Conservation (phyloP, 1,140 invertebrate genomes). For the Solen grandis region DNA sequence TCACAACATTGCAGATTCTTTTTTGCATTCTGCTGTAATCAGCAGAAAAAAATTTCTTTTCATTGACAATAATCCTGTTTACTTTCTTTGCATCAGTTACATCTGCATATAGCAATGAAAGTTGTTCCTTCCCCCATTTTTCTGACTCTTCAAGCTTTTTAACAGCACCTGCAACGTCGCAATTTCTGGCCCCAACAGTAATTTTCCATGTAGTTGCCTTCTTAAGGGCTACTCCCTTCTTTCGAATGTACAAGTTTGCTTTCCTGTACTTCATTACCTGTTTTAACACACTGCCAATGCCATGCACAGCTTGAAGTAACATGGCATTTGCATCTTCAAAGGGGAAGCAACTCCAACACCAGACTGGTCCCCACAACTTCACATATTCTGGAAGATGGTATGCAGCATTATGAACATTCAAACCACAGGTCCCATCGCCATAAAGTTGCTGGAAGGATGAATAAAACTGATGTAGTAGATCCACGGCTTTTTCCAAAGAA, state of each 20-base stretch:
- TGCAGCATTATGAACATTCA: slow-evolving; percentile 47
- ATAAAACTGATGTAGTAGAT: slow-evolving; percentile 48
- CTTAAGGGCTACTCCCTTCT: background rate
- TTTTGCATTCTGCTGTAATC: slow-evolving; percentile 42
- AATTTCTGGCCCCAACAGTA: background rate
- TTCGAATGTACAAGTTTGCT: background rate
- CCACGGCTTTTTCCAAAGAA: slow-evolving; percentile 10
- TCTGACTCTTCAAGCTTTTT: background rate
- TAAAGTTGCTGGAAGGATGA: slow-evolving; percentile 33
- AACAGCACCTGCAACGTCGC: background rate
- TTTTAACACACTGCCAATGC: slow-evolving; percentile 47
- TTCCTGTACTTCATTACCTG: too few species aligned
- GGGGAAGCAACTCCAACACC: slow-evolving; percentile 56
- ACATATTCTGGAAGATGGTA: slow-evolving; percentile 32
- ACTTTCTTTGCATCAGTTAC: too few species aligned
- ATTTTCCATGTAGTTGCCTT: too few species aligned
- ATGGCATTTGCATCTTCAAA: slow-evolving; percentile 58
- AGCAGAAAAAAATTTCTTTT: slow-evolving; percentile 10
- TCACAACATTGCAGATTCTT: slow-evolving; percentile 45
- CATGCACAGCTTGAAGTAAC: slow-evolving; percentile 59
- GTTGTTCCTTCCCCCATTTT: background rate
- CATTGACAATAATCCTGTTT: too few species aligned
- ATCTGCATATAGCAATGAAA: background rate
- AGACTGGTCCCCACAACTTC: too few species aligned
- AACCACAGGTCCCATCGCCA: too few species aligned